Conservation (phyloP, 2,113 vertebrate genomes). For the Alexandromys fortis region DNA sequence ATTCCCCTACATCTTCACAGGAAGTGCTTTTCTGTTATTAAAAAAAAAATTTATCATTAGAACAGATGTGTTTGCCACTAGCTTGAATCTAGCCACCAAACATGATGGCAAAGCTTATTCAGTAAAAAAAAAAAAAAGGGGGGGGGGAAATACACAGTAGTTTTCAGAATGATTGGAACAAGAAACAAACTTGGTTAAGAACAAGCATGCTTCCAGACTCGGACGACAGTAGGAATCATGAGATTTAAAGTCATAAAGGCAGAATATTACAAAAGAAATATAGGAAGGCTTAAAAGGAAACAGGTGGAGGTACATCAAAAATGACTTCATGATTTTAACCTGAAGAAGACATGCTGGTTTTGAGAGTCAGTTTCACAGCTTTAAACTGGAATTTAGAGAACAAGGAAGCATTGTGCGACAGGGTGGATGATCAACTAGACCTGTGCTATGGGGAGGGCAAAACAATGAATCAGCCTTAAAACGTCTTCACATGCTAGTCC, state of each 20-base stretch:
- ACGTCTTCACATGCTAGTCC: neutral
- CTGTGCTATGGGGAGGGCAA: neutral
- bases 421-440: neutral
- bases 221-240: neutral
- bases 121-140: neutral
- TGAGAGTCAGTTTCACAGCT: neutral
- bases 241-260: neutral
- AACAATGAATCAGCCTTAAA: neutral
- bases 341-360: neutral
- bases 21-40: conserved; percentile 34
- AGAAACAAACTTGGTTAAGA: conserved; percentile 36
- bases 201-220: conserved; percentile 17
- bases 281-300: neutral
- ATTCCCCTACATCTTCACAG: neutral
- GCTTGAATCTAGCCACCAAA: conserved; percentile 51
- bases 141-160: no score
- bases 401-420: conserved; percentile 18
- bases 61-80: conserved; percentile 38
- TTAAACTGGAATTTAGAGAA: neutral
- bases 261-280: conserved; percentile 37
- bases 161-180: conserved; percentile 49
- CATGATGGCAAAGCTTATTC: conserved; percentile 18
- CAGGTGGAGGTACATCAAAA: neutral
- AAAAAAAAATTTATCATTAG: conserved; percentile 27
- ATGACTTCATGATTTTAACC: neutral